Base-by-base conservation (phyloP, 1,140 invertebrate genomes). In the Drosophila arizonae region DNA sequence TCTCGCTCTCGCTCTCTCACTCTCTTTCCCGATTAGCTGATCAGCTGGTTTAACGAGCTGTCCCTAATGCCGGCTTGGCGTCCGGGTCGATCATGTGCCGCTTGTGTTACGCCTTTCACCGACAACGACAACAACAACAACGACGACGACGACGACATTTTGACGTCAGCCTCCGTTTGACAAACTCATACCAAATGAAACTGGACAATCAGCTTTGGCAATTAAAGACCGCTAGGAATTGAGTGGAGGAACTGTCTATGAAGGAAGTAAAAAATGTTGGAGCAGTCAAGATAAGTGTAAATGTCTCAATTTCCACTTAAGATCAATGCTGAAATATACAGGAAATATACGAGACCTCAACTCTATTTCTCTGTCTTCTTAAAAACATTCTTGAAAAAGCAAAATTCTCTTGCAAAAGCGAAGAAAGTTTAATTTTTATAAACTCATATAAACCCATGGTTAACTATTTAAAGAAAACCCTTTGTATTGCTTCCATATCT, bases 71-170 rank as follows among this genome's bases (percentile, higher is more conserved):
- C 41, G 33, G 15, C 30, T 55, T 15, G 36, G 43, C 4, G 28
- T 39, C 36, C 36, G 26, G 24, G 11, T 33, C 33, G 64, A 58
- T 68, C 70, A 60, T 55, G 55, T 60, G 63, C n/a, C 30, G 41
- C 39, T 46, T 39, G 58, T 21, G 15, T 15, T 45, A 56, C 54
- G 62, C 70, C 70, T 72, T 67, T 72, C 70, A 68, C 70, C 28
- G 13, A 15, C 17, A 17, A 3, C 36, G 36, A 39, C 36, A 1
- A 17, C 13, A 11, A 43, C 62, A 10, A n/a, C 70, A 67, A 64
- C 28, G 13, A 15, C 17, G 9, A 3, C 36, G 36, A 39, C 36
- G n/a, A 17, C 13, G 13, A 43, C 62, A 11, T 10, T 21, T 30
- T 28, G 68, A 71, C 68, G 68, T 71, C 62, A 71, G 28, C 46